Base-by-base conservation (phyloP, 2,797 vertebrate genomes). In the Hippocampus kuda region DNA sequence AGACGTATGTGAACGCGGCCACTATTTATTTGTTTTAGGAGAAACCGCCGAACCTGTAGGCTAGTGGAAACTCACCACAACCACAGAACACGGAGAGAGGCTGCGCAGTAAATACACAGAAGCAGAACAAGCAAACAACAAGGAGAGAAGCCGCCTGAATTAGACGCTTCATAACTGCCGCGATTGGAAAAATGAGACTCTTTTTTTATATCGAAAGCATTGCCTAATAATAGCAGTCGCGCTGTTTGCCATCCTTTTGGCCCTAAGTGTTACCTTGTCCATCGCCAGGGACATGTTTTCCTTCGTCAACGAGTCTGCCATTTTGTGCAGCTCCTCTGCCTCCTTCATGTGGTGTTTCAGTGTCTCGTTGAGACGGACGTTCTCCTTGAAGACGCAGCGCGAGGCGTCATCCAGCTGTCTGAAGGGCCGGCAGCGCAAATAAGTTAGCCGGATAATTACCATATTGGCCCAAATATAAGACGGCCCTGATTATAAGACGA, bases 361-460 rank as follows among this genome's bases (percentile, higher is more conserved):
- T 2, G 89, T 85, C 79, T 93, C 90, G 1, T 83, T 93, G 72
- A 98, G 90, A 69, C 83, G 87, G 62, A 93, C 73, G 34, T 93
- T 95, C 82, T 96, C 92, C 85, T 90, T 94, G 81, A 94, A 93
- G 75, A 93, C 90, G 10, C 89, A 85, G 71, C 86, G 92, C 11
- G 91, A 90, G 24, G 86, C 84, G 38, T 84, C 85, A 48, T 94
- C 91, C 84, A 95, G 71, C 79, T 93, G 92, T 80, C 95, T 97
- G 80, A 84, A 82, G 59, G 76, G 49, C 76, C 69, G 22, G 15
- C 15, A 46, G 24, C n/a, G 63, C 63, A 65, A 65, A 65, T 13
- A 16, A 30, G 44, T 65, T 49, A 27, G 44, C n/a, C 42, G 13
- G 4, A 49, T 49, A 20, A 34, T 61, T 61, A 38, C 30, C 30